Percentiles rank a stretch among this genome's conserved stretches.
These are phyloP conservation scores for Nyleta sp. DNA, from an alignment of 2,888 invertebrate species.

Conservation along the genomic window DNA sequence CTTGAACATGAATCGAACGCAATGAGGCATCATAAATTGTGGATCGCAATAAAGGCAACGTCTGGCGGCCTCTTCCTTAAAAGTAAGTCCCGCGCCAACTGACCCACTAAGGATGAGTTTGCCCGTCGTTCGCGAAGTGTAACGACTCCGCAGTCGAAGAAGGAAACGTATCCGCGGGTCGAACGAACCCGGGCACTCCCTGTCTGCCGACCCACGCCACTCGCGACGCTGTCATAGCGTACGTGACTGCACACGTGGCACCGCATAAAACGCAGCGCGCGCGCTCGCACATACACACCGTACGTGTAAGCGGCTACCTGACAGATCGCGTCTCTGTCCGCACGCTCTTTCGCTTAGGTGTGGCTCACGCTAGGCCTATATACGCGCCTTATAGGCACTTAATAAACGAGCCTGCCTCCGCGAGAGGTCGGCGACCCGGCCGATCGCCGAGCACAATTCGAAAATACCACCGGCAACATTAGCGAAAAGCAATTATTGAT, in stretches of 20 bases:
- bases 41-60: background rate
- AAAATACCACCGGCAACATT: too few species aligned
- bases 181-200: constrained; percentile 76
- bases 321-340: constrained; percentile 77
- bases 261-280: constrained; percentile 71
- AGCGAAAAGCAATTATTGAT: constrained; percentile 29
- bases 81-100: constrained; percentile 20
- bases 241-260: constrained; percentile 70
- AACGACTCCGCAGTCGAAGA: constrained; percentile 33
- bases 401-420: constrained; percentile 72
- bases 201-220: constrained; percentile 80
- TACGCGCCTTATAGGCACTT: constrained; percentile 64
- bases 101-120: constrained; percentile 49
- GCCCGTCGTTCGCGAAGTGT: constrained; percentile 43
- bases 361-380: constrained; percentile 63
- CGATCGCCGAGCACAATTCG: constrained; percentile 2
- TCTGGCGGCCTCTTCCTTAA: constrained; percentile 20
- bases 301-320: constrained; percentile 74
- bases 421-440: constrained; percentile 75
- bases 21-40: too few species aligned
- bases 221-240: constrained; percentile 75
- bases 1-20: too few species aligned
- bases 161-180: constrained; percentile 47
- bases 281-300: constrained; percentile 65
- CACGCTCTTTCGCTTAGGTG: constrained; percentile 70